Base-by-base conservation (phyloP, 2,797 vertebrate genomes). In the Notolabrus celidotus region DNA sequence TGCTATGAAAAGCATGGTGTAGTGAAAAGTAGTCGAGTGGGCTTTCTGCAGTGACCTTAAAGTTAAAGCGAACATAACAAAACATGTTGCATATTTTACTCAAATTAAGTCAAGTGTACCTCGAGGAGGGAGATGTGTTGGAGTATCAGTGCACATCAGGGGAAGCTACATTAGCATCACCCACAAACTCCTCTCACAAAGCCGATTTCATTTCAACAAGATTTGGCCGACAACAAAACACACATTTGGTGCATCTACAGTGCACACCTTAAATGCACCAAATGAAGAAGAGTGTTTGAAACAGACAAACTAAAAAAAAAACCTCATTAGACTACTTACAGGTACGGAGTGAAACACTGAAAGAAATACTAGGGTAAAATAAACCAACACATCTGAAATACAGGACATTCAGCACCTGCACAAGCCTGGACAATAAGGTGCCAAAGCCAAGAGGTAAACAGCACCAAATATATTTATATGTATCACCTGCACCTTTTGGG, bases 151-250 rank as follows among this genome's bases (percentile, higher is more conserved):
- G 11, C 51, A 64, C 55, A 34, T 67, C 39, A 34, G 20, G 53
- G 34, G 50, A 74, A 71, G 69, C 57, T 79, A 34, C 55, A 77
- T 77, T 31, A 71, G 34, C 42, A 39, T 71, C 54, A 59, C n/a
- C 22, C 51, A 77, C 39, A 62, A 45, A 71, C 55, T 77, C 42
- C 43, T 27, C 64, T 79, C 33, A 25, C 3, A 17, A 31, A 74
- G 57, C 53, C 51, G 15, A 47, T 69, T 56, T 64, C 10, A 34
- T 71, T 67, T 20, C n/a, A 27, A 52, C 60, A 51, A 17, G 4
- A 38, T 23, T 9, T 34, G 33, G 34, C 57, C 19, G 3, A n/a
- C 56, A 38, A 12, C 47, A 27, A 36, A 12, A 41, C 53, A 23
- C 27, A 31, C 56, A 5, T 11, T n/a, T n/a, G 17, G n/a, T n/a